Evolutionary conservation across 1,140 invertebrate species (phyloP).

Genomic region (Mamestra configurata): DNA sequence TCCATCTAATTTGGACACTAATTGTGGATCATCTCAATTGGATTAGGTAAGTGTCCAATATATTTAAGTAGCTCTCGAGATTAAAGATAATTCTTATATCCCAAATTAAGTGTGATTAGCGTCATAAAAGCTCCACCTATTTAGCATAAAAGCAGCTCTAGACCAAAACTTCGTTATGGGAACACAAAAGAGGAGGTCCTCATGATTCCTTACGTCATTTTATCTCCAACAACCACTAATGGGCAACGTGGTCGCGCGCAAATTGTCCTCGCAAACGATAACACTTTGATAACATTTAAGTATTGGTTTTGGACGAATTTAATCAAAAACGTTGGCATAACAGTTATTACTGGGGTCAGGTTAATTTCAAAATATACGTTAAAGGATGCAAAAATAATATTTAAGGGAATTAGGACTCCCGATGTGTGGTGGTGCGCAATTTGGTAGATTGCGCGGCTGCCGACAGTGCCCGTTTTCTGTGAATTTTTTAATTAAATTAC

Average conservation of each 20-base stretch:
- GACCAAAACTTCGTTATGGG: constrained; percentile 61
- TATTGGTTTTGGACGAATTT: constrained; percentile 84
- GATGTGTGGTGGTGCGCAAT: constrained; percentile 73
- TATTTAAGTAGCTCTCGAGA: background rate
- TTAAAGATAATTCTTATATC: background rate
- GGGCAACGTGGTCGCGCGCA: constrained; percentile 37
- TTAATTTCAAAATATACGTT: constrained; percentile 85
- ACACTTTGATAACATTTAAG: constrained; percentile 79
- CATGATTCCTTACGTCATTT: constrained; percentile 24
- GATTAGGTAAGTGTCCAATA: background rate
- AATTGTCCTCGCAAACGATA: constrained; percentile 67
- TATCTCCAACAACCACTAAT: constrained; percentile 32
- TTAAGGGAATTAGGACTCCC: constrained; percentile 83
- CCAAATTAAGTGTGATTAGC: constrained; percentile 21
- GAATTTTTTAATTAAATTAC: constrained; percentile 88
- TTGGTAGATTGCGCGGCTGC: constrained; percentile 79
- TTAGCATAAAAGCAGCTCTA: constrained; percentile 52
- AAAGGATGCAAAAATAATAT: constrained; percentile 83
- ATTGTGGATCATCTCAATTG: no score
- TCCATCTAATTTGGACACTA: no score
- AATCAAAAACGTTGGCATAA: constrained; percentile 81
- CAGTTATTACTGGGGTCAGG: constrained; percentile 74
- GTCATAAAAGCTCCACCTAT: constrained; percentile 8
- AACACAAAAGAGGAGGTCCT: constrained; percentile 73
- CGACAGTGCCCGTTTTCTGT: constrained; percentile 79